phyloP scores from a whole-genome alignment of 2,888 invertebrate species.

The Brachypterus glaber region DNA sequence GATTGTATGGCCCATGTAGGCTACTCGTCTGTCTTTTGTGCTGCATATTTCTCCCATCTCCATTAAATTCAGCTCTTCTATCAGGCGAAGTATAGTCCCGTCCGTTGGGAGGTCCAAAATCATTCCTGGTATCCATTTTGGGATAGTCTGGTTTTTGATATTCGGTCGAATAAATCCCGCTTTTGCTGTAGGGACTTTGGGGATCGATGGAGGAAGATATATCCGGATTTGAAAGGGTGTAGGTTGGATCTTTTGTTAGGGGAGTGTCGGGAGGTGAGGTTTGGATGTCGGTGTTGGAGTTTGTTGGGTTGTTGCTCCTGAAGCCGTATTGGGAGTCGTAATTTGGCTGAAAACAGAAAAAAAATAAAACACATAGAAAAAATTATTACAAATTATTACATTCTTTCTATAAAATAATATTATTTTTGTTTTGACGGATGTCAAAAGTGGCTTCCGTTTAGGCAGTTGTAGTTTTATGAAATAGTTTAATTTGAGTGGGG shows the following conservation, averaged over 20 bases:
- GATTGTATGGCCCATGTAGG: constrained; percentile 34
- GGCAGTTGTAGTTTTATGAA: too few relatives aligned
- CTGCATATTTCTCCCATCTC: constrained; percentile 26
- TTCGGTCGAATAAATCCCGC: constrained; percentile 18
- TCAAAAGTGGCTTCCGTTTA: too few relatives aligned
- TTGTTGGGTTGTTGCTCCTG: constrained; percentile 24
- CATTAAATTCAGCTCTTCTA: constrained; percentile 24
- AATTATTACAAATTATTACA: constrained; percentile 1
- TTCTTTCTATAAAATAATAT: too few relatives aligned
- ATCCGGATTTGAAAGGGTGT: constrained; percentile 34
- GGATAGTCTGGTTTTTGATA: constrained; percentile 9
- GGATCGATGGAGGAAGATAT: constrained; percentile 29
- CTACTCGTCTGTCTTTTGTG: constrained; percentile 39
- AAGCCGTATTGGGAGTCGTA: constrained; percentile 40
- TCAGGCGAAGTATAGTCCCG: constrained; percentile 23
- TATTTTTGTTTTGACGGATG: too few relatives aligned
- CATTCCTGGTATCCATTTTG: constrained; percentile 24
- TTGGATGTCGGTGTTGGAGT: constrained; percentile 16
- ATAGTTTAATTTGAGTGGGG: too few relatives aligned
- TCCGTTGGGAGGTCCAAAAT: constrained; percentile 13
- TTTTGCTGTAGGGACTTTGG: constrained; percentile 28
- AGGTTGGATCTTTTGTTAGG: constrained; percentile 33
- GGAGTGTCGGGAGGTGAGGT: constrained; percentile 26
- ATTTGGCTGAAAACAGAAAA: constrained; percentile 31
- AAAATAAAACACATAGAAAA: not conserved